These are phyloP conservation scores for Pterophyllum scalare DNA, from an alignment of 2,113 vertebrate genomes.

Conservation along the genomic window DNA sequence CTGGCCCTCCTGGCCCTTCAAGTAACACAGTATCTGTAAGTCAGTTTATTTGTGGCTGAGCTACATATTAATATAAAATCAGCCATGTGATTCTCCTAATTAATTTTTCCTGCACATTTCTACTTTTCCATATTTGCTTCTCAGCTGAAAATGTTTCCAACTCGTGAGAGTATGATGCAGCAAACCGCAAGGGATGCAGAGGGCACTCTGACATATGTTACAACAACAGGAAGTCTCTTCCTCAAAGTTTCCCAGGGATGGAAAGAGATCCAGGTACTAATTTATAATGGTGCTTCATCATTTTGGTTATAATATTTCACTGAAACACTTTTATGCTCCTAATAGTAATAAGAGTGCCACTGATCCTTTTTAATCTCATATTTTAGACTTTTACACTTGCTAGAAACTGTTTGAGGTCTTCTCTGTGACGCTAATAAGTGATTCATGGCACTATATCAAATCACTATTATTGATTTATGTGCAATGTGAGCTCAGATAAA, in stretches of 20 bases:
- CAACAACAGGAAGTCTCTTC: conserved; percentile 86
- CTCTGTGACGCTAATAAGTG: background rate
- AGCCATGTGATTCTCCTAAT: fast-evolving
- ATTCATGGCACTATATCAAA: background rate
- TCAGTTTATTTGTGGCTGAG: background rate
- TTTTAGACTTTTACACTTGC: background rate
- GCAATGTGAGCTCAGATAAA: background rate
- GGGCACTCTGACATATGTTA: conserved; percentile 86
- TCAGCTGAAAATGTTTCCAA: conserved; percentile 82
- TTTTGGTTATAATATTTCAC: fast-evolving
- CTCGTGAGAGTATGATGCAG: conserved; percentile 86
- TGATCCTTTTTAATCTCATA: background rate
- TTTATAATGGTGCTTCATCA: background rate
- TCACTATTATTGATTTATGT: background rate
- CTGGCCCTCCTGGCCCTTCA: conserved; percentile 71
- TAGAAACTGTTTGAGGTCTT: background rate
- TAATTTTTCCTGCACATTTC: background rate
- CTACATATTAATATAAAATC: background rate
- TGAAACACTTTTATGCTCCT: background rate
- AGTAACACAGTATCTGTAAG: conserved; percentile 84
- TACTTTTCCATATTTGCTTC: background rate
- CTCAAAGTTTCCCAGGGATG: conserved; percentile 91
- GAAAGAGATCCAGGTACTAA: conserved; percentile 91
- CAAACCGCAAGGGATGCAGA: conserved; percentile 83
- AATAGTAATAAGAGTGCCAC: background rate